These are phyloP conservation scores for Disparrhopalites patrizii DNA, from an alignment of 2,888 invertebrate species.

Conservation along the genomic window DNA sequence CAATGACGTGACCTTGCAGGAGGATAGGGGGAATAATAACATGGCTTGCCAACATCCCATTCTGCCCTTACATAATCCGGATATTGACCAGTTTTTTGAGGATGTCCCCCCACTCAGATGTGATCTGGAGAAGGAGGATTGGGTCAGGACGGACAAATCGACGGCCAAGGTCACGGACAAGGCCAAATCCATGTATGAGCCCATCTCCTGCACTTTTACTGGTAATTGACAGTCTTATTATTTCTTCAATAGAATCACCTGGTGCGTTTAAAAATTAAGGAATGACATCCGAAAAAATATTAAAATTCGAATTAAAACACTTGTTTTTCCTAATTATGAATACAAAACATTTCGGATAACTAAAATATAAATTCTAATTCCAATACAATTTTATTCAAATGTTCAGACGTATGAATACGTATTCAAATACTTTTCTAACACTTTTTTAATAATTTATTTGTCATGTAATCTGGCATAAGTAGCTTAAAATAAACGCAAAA, in stretches of 20 bases:
- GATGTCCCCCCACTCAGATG: slow-evolving; percentile 64
- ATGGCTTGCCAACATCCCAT: slow-evolving; percentile 53
- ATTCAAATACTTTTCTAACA: too few species aligned
- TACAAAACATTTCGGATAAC: too few species aligned
- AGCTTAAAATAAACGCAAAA: too few species aligned
- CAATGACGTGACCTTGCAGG: neutral
- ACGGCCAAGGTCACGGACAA: slow-evolving; percentile 56
- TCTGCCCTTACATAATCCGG: slow-evolving; percentile 64
- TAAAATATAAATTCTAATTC: too few species aligned
- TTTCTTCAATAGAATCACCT: neutral
- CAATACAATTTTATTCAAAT: too few species aligned
- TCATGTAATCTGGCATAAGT: too few species aligned
- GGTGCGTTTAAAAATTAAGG: too few species aligned
- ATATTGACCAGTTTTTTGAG: slow-evolving; percentile 68
- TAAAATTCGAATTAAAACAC: too few species aligned
- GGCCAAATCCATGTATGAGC: slow-evolving; percentile 53
- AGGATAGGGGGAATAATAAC: neutral
- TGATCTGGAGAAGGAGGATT: slow-evolving; percentile 57
- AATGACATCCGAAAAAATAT: too few species aligned
- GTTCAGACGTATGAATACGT: too few species aligned
- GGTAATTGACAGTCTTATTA: slow-evolving; percentile 44
- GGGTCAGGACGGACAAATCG: slow-evolving; percentile 72
- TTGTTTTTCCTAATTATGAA: too few species aligned
- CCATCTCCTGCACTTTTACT: slow-evolving; percentile 59
- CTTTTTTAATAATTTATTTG: too few species aligned